Percentiles rank a stretch among this genome's conserved stretches.
phyloP scores from a whole-genome alignment of 2,888 invertebrate genomes.

The Elmis aenea region DNA sequence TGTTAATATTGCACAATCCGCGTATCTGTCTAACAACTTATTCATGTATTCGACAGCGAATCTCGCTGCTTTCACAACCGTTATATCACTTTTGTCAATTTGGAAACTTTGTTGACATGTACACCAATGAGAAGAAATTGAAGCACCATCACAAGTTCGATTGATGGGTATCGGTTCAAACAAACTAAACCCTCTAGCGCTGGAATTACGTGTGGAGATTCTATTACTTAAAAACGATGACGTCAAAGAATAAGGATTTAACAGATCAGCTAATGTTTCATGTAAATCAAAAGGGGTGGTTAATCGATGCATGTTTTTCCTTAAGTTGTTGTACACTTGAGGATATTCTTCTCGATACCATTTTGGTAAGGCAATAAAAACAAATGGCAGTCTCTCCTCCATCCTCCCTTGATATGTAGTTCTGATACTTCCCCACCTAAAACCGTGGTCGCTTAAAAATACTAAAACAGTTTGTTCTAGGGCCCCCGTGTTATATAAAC shows the following conservation, averaged over 20 bases:
- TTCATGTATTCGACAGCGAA: constrained; percentile 65
- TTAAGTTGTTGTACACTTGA: constrained; percentile 59
- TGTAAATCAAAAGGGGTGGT: constrained; percentile 82
- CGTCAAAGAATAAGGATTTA: constrained; percentile 50
- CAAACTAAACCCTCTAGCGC: constrained; percentile 63
- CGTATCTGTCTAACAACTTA: constrained; percentile 52
- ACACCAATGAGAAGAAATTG: constrained; percentile 82
- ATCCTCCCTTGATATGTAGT: constrained; percentile 79
- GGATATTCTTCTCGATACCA: constrained; percentile 64
- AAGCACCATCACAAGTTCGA: constrained; percentile 72
- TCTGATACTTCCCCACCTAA: constrained; percentile 79
- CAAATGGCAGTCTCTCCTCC: constrained; percentile 82
- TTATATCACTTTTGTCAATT: constrained; percentile 50
- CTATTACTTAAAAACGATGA: constrained; percentile 44
- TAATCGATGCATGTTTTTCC: constrained; percentile 62
- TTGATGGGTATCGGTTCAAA: constrained; percentile 67
- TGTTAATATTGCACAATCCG: constrained; percentile 61
- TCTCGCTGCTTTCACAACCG: constrained; percentile 55
- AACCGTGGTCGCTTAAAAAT: constrained; percentile 83
- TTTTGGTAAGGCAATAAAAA: constrained; percentile 67
- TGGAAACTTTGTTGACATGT: constrained; percentile 70
- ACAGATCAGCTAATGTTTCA: constrained; percentile 69
- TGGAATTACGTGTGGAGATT: constrained; percentile 30
- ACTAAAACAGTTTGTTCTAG: constrained; percentile 66
- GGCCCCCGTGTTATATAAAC: constrained; percentile 50